phyloP scores from a whole-genome alignment of 2,113 vertebrate genomes.

The Gadus macrocephalus region DNA sequence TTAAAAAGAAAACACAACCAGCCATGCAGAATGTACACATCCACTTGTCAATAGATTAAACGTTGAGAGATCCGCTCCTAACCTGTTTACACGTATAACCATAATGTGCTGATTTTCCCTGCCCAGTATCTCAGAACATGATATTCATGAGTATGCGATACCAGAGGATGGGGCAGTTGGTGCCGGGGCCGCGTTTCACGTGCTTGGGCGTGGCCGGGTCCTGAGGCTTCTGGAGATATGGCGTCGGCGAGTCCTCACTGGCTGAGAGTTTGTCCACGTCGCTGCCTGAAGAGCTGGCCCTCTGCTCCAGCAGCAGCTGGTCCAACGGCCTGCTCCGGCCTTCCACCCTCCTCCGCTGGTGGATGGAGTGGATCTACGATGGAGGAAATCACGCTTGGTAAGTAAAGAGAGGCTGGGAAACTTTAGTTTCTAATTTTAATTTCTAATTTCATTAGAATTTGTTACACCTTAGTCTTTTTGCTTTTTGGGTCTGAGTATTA shows the following conservation, averaged over 20 bases:
- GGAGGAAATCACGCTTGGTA: background rate
- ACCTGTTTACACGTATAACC: too few relatives aligned
- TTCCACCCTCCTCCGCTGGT: conserved; percentile 77
- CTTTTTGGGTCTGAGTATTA: too few relatives aligned
- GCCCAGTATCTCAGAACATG: background rate
- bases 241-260: conserved; percentile 49
- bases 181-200: conserved; percentile 54
- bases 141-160: conserved; percentile 34
- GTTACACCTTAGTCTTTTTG: too few relatives aligned
- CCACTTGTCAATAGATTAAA: too few relatives aligned
- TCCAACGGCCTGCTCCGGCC: conserved; percentile 75
- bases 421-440: background rate
- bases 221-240: conserved; percentile 42
- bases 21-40: too few relatives aligned
- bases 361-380: conserved; percentile 79
- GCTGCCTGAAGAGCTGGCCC: conserved; percentile 60
- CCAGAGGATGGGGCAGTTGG: conserved; percentile 68
- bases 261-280: conserved; percentile 67
- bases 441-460: too few relatives aligned
- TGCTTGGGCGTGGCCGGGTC: conserved; percentile 42
- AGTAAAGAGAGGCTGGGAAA: background rate
- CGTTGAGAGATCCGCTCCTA: too few relatives aligned
- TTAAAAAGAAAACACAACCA: too few relatives aligned
- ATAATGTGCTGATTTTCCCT: too few relatives aligned
- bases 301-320: conserved; percentile 74